Percentiles rank a stretch among this genome's conserved stretches.
phyloP scores from a whole-genome alignment of 92 coral and sea anemone genomes.

The Phymanthus crucifer region DNA sequence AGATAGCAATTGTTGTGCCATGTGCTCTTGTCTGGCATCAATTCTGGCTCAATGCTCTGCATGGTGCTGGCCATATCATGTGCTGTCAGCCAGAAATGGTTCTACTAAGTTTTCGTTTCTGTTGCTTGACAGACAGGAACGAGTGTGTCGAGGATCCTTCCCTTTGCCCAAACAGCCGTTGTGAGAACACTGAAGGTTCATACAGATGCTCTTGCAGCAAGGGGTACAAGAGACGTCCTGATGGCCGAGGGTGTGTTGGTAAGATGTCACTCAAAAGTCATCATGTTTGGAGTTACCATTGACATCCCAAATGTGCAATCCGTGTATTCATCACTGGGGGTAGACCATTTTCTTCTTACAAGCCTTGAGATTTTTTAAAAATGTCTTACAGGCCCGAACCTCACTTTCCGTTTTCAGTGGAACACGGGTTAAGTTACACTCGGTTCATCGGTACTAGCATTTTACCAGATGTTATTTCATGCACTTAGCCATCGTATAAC shows the following conservation, averaged over 20 bases:
- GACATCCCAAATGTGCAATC: not conserved
- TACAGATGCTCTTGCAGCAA: slow-evolving; percentile 69
- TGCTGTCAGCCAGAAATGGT: too few relatives aligned
- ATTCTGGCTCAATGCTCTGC: too few relatives aligned
- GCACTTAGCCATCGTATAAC: too few relatives aligned
- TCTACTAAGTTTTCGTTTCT: not conserved
- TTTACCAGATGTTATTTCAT: too few relatives aligned
- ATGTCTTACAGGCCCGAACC: too few relatives aligned
- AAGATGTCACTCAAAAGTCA: slow-evolving; percentile 13
- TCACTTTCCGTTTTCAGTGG: too few relatives aligned
- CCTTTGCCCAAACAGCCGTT: slow-evolving; percentile 79
- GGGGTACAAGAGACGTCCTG: slow-evolving; percentile 66
- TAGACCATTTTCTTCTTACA: too few relatives aligned
- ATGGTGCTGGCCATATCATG: too few relatives aligned
- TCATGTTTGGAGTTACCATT: not conserved
- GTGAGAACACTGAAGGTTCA: slow-evolving; percentile 74
- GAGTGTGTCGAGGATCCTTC: slow-evolving; percentile 66
- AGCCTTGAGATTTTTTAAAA: too few relatives aligned
- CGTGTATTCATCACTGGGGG: too few relatives aligned
- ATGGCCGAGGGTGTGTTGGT: slow-evolving; percentile 75
- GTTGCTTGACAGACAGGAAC: slow-evolving; percentile 55
- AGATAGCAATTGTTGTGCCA: not conserved
- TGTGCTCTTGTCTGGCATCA: not conserved
- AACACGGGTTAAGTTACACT: too few relatives aligned
- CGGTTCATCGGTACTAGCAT: too few relatives aligned